A percentile compares a stretch with the other conserved stretches of the same genome.
These are phyloP conservation scores for Phodopus roborovskii DNA, from an alignment of 2,113 vertebrate species.

Conservation along the genomic window DNA sequence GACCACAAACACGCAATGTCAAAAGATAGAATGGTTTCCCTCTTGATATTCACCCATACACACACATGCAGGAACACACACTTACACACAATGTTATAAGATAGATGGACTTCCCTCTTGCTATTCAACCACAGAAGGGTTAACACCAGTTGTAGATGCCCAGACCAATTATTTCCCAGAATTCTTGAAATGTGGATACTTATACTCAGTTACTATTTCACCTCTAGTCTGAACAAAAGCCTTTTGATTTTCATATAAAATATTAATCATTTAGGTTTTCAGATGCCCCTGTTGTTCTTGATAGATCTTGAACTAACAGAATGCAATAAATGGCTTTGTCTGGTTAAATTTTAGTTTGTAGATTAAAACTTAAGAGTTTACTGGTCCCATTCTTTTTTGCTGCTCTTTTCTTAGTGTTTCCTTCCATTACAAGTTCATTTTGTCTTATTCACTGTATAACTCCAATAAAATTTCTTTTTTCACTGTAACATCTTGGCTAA, in stretches of 20 bases:
- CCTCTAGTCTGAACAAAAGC: neutral
- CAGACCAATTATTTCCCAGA: neutral
- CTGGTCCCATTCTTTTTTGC: neutral
- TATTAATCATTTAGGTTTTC: constrained; percentile 41
- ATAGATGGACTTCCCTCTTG: neutral
- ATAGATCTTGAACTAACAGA: neutral
- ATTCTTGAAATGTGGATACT: neutral
- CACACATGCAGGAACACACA: neutral
- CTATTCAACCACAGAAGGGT: neutral
- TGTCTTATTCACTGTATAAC: neutral
- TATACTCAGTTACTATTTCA: neutral
- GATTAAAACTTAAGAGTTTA: neutral
- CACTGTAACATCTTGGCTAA: neutral
- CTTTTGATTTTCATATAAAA: constrained; percentile 36
- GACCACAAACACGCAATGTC: neutral
- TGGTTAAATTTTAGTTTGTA: neutral
- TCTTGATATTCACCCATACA: neutral
- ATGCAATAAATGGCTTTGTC: neutral
- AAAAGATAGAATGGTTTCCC: neutral
- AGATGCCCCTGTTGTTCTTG: neutral
- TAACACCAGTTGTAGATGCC: neutral
- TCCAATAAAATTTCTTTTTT: constrained; percentile 11
- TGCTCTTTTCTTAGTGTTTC: neutral
- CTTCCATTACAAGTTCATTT: neutral
- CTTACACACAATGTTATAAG: neutral